phyloP scores from a whole-genome alignment of 2,888 invertebrate genomes.

The Heliothis peltigera region DNA sequence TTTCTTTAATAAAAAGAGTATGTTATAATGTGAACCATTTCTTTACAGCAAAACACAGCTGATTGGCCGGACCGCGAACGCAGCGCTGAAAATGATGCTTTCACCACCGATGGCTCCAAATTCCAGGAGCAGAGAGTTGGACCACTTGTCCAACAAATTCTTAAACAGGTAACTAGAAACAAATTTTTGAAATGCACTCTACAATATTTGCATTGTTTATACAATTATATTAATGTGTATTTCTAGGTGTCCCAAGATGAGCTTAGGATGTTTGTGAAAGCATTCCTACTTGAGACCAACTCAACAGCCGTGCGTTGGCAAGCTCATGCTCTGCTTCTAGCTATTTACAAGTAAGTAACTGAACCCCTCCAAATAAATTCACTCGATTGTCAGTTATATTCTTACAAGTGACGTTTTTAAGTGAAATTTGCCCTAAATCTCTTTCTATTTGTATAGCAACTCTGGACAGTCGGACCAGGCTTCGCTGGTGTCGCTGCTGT shows the following conservation, averaged over 20 bases:
- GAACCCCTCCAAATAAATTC: too few relatives aligned
- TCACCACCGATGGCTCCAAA: constrained; percentile 84
- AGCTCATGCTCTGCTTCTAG: constrained; percentile 95
- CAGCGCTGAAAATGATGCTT: constrained; percentile 85
- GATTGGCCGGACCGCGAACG: constrained; percentile 86
- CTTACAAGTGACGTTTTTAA: too few relatives aligned
- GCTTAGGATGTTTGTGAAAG: constrained; percentile 94
- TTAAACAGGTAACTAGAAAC: constrained; percentile 81
- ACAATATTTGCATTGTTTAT: too few relatives aligned
- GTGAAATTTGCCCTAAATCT: neutral
- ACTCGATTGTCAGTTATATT: too few relatives aligned
- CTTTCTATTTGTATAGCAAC: constrained; percentile 87
- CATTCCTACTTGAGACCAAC: constrained; percentile 98
- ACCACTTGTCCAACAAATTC: constrained; percentile 84
- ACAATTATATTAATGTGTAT: neutral
- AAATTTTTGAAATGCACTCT: neutral
- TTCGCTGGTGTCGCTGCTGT: constrained; percentile 94
- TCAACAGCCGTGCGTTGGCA: constrained; percentile 98
- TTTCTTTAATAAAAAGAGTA: too few relatives aligned
- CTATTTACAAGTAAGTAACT: constrained; percentile 93
- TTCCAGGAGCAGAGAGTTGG: constrained; percentile 87
- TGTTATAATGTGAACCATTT: too few relatives aligned
- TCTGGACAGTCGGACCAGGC: constrained; percentile 94
- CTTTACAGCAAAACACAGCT: constrained; percentile 63
- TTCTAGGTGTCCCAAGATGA: constrained; percentile 90